phyloP scores from a whole-genome alignment of 2,888 invertebrate species.

The Lycophotia porphyrea region DNA sequence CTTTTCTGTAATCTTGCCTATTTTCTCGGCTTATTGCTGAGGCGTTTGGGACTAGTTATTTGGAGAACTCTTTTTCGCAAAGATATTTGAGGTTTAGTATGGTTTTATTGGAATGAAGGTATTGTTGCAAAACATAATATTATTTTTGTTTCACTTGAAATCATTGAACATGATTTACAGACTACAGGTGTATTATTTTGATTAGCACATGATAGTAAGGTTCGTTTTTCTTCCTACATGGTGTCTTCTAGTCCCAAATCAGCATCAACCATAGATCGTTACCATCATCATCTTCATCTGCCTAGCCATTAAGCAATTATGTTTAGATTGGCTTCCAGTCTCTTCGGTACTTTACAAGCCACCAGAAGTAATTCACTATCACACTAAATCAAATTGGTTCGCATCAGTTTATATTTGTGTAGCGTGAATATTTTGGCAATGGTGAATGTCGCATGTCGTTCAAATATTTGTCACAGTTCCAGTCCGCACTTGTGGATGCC shows the following conservation, averaged over 20 bases:
- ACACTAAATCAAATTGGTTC: slow-evolving; percentile 40
- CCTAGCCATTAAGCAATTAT: background rate
- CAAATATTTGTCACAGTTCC: slow-evolving; percentile 63
- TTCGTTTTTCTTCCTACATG: background rate
- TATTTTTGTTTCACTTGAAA: background rate
- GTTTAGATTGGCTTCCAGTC: background rate
- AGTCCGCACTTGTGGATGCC: slow-evolving; percentile 54
- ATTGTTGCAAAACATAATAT: background rate
- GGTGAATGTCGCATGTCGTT: slow-evolving; percentile 59
- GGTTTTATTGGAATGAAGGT: background rate
- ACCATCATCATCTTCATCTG: background rate
- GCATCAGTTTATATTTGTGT: slow-evolving; percentile 48
- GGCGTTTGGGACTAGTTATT: slow-evolving; percentile 12
- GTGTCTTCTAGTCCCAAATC: background rate
- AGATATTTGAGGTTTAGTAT: background rate
- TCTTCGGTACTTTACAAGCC: background rate
- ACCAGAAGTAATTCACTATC: background rate
- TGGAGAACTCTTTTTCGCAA: slow-evolving; percentile 5
- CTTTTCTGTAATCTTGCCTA: slow-evolving; percentile 48
- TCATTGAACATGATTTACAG: background rate
- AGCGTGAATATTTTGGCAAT: slow-evolving; percentile 42
- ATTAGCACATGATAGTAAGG: background rate
- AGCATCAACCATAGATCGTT: background rate
- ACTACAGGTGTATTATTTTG: background rate
- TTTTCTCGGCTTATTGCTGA: slow-evolving; percentile 52